These are phyloP conservation scores for Ennomos quercinarius DNA, from an alignment of 2,888 invertebrate genomes.

Conservation along the genomic window DNA sequence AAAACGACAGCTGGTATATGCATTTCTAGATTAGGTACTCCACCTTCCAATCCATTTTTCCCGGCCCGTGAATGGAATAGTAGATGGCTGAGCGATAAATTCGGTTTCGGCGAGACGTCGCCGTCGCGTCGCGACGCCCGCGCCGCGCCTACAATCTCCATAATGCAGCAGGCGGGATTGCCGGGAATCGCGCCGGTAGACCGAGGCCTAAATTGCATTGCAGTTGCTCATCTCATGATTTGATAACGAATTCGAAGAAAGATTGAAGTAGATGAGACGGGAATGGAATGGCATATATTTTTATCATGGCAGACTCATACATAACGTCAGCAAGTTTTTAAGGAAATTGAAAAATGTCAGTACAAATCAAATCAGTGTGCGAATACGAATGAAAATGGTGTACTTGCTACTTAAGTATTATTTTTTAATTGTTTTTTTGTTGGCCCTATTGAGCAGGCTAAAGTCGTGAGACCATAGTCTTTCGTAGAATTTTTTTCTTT, in stretches of 20 bases:
- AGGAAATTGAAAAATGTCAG: too few relatives aligned
- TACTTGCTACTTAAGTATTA: too few relatives aligned
- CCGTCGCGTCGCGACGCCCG: slow-evolving; percentile 61
- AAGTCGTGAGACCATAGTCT: too few relatives aligned
- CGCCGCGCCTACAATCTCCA: slow-evolving; percentile 71
- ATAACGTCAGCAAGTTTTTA: too few relatives aligned
- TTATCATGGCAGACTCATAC: neutral
- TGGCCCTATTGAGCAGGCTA: too few relatives aligned
- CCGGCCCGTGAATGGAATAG: slow-evolving; percentile 65
- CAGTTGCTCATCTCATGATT: slow-evolving; percentile 58
- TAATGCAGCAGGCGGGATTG: slow-evolving; percentile 66
- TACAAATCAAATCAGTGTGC: too few relatives aligned
- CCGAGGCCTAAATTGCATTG: slow-evolving; percentile 64
- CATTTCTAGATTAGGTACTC: neutral
- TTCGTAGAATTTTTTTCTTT: too few relatives aligned
- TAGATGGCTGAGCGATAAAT: slow-evolving; percentile 81
- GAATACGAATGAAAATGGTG: too few relatives aligned
- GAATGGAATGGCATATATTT: slow-evolving; percentile 19
- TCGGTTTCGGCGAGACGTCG: slow-evolving; percentile 74
- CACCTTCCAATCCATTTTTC: slow-evolving; percentile 26
- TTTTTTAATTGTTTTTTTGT: too few relatives aligned
- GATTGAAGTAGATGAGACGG: slow-evolving; percentile 34
- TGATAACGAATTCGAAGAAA: slow-evolving; percentile 45
- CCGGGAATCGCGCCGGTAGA: slow-evolving; percentile 46
- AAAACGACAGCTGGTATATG: neutral